Evolutionary conservation across 1,140 invertebrate species (phyloP).

Genomic region (Eufriesea mexicana): DNA sequence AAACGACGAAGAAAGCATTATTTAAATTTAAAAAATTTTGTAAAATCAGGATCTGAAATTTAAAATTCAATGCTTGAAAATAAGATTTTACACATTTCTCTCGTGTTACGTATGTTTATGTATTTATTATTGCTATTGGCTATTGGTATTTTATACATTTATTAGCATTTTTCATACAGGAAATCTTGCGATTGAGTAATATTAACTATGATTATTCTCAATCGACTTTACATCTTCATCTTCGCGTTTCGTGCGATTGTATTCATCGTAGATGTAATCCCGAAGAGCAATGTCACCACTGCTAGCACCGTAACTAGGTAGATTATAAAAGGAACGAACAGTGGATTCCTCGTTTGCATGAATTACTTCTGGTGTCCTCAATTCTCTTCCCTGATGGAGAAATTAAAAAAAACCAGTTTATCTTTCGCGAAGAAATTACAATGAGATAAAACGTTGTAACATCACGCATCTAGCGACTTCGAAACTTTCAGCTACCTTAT

Average conservation of each 20-base stretch:
- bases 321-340: constrained; percentile 4
- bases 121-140: too few relatives aligned
- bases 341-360: not conserved
- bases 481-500: not conserved
- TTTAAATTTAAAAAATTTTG: too few relatives aligned
- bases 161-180: too few relatives aligned
- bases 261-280: not conserved
- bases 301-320: constrained; percentile 20
- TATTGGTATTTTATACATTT: too few relatives aligned
- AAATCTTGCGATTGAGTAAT: not conserved
- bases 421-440: not conserved
- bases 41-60: too few relatives aligned
- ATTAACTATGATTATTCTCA: not conserved
- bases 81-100: too few relatives aligned
- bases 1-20: too few relatives aligned
- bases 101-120: too few relatives aligned
- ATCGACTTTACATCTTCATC: not conserved
- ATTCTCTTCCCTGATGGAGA: not conserved
- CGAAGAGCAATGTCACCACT: not conserved
- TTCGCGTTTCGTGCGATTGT: not conserved
- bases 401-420: constrained; percentile 24
- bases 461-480: not conserved
- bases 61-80: too few relatives aligned
- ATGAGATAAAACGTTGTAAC: not conserved
- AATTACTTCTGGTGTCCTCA: not conserved